Conservation (phyloP, 1,140 invertebrate species). For the Hestina assimilis region DNA sequence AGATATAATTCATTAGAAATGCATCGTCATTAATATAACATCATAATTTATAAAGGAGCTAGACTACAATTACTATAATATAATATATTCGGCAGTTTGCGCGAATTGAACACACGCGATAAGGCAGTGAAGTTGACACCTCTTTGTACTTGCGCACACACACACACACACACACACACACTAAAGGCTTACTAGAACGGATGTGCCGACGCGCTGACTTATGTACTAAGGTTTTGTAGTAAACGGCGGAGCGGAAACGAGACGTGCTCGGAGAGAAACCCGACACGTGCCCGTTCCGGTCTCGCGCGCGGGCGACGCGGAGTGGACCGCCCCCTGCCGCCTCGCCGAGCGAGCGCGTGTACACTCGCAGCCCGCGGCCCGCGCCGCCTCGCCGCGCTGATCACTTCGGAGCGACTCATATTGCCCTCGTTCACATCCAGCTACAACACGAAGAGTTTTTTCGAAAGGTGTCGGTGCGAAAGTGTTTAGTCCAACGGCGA, state of each 20-base stretch:
- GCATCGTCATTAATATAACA: not conserved
- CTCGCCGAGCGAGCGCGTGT: not conserved
- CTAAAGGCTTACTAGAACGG: not conserved
- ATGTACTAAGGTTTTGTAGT: not conserved
- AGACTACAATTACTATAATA: no score
- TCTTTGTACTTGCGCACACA: constrained; percentile 14
- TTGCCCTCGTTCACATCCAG: not conserved
- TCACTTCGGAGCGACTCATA: not conserved
- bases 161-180: not conserved
- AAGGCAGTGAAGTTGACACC: constrained; percentile 42
- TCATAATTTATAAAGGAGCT: not conserved
- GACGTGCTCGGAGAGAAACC: not conserved
- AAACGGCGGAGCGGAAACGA: not conserved
- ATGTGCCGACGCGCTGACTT: no score
- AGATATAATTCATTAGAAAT: not conserved
- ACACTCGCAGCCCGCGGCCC: not conserved
- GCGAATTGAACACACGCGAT: constrained; percentile 46
- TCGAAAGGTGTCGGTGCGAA: not conserved
- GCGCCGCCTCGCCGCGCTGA: not conserved
- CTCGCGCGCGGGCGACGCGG: not conserved
- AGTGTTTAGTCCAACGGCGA: not conserved
- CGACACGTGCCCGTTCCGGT: not conserved
- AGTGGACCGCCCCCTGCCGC: not conserved
- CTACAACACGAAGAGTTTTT: not conserved
- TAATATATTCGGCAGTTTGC: not conserved